phyloP scores from a whole-genome alignment of 2,113 vertebrate species.

The Carassius gibelio region DNA sequence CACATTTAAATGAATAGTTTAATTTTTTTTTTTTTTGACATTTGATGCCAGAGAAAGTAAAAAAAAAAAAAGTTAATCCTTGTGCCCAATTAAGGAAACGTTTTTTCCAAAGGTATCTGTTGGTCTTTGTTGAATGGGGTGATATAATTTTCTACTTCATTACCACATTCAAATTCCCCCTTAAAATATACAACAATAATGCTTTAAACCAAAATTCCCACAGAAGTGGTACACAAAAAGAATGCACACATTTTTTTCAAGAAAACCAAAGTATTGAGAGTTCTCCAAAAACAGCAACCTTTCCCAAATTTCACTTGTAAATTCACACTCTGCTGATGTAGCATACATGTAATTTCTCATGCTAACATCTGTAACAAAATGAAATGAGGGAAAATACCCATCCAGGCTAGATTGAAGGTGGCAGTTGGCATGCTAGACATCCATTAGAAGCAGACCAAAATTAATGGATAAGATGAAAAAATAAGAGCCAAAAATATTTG shows the following conservation, averaged over 20 bases:
- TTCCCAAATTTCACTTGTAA: not conserved
- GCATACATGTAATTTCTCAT: not conserved
- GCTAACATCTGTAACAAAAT: constrained; percentile 5
- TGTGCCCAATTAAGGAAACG: not conserved
- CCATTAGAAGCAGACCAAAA: not conserved
- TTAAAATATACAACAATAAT: not conserved
- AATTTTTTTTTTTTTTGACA: not conserved
- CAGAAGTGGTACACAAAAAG: not conserved
- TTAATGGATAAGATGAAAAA: not conserved
- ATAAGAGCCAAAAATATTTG: not conserved
- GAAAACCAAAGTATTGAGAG: not conserved
- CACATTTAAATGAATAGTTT: too few relatives aligned
- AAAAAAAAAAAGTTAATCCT: not conserved
- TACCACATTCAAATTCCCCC: not conserved
- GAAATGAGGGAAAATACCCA: not conserved
- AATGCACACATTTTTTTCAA: not conserved
- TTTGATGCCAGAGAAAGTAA: not conserved
- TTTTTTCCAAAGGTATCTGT: not conserved
- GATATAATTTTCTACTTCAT: not conserved
- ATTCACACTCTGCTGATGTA: not conserved
- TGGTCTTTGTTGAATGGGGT: not conserved
- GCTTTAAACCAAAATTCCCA: not conserved
- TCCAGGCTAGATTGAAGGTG: not conserved
- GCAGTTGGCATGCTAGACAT: not conserved
- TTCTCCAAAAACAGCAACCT: too few relatives aligned